phyloP scores from a whole-genome alignment of 2,888 invertebrate genomes.

The Sussaba pulchella region DNA sequence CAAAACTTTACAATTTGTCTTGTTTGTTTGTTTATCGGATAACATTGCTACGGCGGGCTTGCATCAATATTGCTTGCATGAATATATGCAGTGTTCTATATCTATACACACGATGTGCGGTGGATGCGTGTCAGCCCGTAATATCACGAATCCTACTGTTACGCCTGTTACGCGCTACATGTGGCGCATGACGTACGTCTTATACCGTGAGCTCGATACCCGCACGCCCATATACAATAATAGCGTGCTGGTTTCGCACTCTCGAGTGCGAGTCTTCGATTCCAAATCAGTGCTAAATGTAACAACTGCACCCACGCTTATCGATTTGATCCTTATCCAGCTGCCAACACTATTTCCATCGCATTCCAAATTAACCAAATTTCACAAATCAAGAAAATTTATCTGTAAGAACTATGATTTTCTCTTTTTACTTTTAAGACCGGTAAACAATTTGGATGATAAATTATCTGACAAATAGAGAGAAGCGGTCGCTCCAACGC shows the following conservation, averaged over 20 bases:
- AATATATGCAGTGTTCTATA: neutral
- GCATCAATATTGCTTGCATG: too few species aligned
- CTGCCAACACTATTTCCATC: neutral
- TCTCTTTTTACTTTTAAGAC: too few species aligned
- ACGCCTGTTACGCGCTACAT: slow-evolving; percentile 79
- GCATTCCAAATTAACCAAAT: too few species aligned
- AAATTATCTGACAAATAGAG: too few species aligned
- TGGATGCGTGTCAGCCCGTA: slow-evolving; percentile 72
- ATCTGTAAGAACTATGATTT: too few species aligned
- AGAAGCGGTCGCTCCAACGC: too few species aligned
- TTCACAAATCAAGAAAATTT: too few species aligned
- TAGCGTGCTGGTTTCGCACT: slow-evolving; percentile 26
- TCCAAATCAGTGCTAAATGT: neutral
- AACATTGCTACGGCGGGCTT: too few species aligned
- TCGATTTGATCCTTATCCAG: too few species aligned
- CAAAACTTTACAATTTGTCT: too few species aligned
- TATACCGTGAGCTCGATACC: slow-evolving; percentile 22
- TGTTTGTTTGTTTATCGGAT: too few species aligned
- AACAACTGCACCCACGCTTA: neutral
- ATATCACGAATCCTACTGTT: slow-evolving; percentile 77
- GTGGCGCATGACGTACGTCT: slow-evolving; percentile 70
- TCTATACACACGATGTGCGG: slow-evolving; percentile 21
- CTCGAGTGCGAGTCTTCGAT: slow-evolving; percentile 14
- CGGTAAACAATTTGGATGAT: too few species aligned
- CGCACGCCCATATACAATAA: slow-evolving; percentile 3